A percentile compares a stretch with the other conserved stretches of the same genome.
Conservation (phyloP, 2,113 vertebrate species). For the Rhinolophus ferrumequinum region DNA sequence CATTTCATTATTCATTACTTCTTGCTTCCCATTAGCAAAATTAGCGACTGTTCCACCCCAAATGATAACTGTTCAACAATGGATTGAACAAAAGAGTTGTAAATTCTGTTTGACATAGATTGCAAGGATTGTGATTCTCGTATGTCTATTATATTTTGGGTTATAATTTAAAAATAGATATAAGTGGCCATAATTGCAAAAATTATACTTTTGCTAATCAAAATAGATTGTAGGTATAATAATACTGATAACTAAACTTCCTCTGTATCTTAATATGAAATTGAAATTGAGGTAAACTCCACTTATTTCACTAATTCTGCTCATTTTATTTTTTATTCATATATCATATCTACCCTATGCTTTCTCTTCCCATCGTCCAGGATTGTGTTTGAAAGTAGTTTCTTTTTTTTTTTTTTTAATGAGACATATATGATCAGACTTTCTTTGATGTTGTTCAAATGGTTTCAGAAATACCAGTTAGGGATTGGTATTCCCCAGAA, state of each 20-base stretch:
- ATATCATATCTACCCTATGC: background rate
- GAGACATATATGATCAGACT: background rate
- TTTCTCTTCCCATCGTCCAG: background rate
- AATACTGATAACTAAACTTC: background rate
- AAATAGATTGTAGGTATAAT: background rate
- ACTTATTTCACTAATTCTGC: background rate
- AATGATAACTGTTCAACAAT: background rate
- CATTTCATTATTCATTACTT: slow-evolving; percentile 41
- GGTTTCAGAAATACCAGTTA: background rate
- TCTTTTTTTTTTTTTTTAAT: background rate
- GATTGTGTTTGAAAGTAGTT: background rate
- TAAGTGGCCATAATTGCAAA: background rate
- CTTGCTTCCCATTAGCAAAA: slow-evolving; percentile 36
- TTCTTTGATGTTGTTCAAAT: background rate
- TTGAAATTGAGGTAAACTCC: background rate
- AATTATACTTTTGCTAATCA: background rate
- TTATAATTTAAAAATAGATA: slow-evolving; percentile 7
- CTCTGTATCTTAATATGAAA: background rate
- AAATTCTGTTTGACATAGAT: slow-evolving; percentile 39
- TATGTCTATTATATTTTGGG: background rate
- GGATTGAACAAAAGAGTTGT: background rate
- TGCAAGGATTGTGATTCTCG: background rate
- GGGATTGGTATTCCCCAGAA: background rate
- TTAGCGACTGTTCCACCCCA: slow-evolving; percentile 23
- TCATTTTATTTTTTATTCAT: slow-evolving; percentile 42